Evolutionary conservation across 2,888 invertebrate genomes (phyloP).

Genomic region (Clanis bilineata): DNA sequence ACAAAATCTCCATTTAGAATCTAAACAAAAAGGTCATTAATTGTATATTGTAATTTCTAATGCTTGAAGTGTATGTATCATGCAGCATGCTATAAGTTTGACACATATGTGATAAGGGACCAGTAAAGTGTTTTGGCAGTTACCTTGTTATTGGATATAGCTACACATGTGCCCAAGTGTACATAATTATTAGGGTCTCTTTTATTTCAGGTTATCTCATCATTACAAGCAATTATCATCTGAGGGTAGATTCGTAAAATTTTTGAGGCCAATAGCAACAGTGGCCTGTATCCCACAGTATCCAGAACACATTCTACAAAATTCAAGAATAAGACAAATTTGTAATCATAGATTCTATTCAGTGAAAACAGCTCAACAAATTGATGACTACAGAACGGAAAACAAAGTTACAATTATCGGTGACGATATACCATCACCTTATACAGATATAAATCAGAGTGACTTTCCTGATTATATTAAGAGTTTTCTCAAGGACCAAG

Average conservation of each 20-base stretch:
- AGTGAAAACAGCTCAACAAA: conserved; percentile 52
- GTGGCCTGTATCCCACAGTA: conserved; percentile 36
- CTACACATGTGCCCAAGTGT: too few relatives aligned
- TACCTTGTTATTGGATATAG: too few relatives aligned
- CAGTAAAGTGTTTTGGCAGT: too few relatives aligned
- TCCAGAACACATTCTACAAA: conserved; percentile 29
- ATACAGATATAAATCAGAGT: conserved; percentile 88
- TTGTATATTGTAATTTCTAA: too few relatives aligned
- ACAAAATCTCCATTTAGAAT: too few relatives aligned
- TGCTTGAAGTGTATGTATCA: too few relatives aligned
- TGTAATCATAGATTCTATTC: conserved; percentile 49
- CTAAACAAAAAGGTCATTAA: too few relatives aligned
- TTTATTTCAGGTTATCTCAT: conserved; percentile 48
- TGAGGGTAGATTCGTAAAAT: conserved; percentile 31
- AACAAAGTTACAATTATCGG: conserved; percentile 90
- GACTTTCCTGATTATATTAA: conserved; percentile 88
- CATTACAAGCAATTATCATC: conserved; percentile 36
- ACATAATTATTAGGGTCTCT: background rate
- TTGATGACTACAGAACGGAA: conserved; percentile 83
- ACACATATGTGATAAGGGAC: too few relatives aligned
- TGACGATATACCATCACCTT: conserved; percentile 86
- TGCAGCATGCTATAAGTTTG: too few relatives aligned
- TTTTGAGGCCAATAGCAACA: conserved; percentile 29
- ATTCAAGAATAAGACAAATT: conserved; percentile 24
- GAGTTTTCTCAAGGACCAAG: conserved; percentile 83